These are phyloP conservation scores for Chloroceryle aenea DNA, from an alignment of 2,113 vertebrate genomes.

Conservation along the genomic window DNA sequence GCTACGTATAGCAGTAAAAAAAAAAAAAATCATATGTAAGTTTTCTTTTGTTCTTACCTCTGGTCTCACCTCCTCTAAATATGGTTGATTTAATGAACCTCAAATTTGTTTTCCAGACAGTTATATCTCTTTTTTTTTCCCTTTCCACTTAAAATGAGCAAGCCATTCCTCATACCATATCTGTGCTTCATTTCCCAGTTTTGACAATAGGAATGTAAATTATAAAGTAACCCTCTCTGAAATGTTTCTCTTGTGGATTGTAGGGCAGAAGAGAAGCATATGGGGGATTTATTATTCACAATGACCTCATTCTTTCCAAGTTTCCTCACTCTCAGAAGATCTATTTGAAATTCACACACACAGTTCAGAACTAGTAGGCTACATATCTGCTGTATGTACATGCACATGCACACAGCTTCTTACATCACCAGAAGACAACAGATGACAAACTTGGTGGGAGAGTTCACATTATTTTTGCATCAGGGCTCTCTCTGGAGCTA, in stretches of 20 bases:
- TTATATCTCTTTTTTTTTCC: background rate
- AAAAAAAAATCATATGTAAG: fast-evolving
- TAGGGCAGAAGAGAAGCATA: conserved; percentile 49
- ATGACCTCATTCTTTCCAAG: conserved; percentile 60
- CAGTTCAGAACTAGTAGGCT: background rate
- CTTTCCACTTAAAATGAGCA: background rate
- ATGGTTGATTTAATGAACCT: background rate
- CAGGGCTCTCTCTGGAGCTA: background rate
- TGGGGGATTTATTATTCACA: conserved; percentile 50
- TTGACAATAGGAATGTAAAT: conserved; percentile 57
- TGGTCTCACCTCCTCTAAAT: background rate
- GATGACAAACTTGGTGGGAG: background rate
- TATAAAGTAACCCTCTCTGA: conserved; percentile 26
- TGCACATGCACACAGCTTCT: background rate
- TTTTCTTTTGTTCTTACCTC: background rate
- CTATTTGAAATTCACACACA: conserved; percentile 14
- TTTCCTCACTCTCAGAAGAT: background rate
- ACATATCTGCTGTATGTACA: background rate
- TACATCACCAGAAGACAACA: background rate
- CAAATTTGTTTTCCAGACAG: conserved; percentile 4
- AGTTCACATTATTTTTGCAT: background rate
- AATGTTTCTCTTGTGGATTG: conserved; percentile 37
- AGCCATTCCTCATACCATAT: background rate
- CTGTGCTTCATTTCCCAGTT: conserved; percentile 40
- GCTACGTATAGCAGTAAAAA: background rate